Evolutionary conservation across 2,888 invertebrate genomes (phyloP), one percentile per base, ranked within the genome.

Genomic region (Euplagia quadripunctaria): DNA sequence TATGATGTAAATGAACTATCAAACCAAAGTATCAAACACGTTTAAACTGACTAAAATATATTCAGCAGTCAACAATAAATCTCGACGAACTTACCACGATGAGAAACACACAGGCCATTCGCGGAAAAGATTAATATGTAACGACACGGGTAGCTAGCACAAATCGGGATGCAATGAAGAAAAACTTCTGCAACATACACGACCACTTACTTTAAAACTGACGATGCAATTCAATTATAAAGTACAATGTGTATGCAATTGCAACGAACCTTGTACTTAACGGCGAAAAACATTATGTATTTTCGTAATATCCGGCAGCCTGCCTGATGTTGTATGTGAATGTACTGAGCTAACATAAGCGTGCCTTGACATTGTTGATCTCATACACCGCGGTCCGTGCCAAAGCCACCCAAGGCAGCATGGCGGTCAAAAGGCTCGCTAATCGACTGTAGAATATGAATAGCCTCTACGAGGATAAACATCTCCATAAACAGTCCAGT

Each of bases 291-390:
- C 42, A 51, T 71, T 31, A 46, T 67, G 71, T 72, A 77, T 75
- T 80, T 76, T 78, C 69, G 70, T 82, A 72, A 80, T 82, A 74
- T 81, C 79, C 72, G 78, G 67, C 76, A 73, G 75, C 64, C 63
- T 73, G 71, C 31, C 68, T 75, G 65, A 71, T 63, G 65, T 64
- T 69, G 71, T 71, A 73, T 68, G 20, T 63, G 71, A 75, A 71
- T 73, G 74, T 65, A 81, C 93, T 93, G 85, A 89, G 87, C 83
- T 89, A 87, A 89, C 90, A 90, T 90, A 92, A 90, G 85, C 83
- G 72, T 83, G 84, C 93, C 94, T 94, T 94, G 94, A 93, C 93
- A 94, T 94, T 94, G 93, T 92, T 94, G 90, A 91, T 91, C 88
- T 92, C 91, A 91, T 87, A 87, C 87, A 77, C 76, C 78, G 82